These are phyloP conservation scores for Mastigias papua DNA, from an alignment of 30 jellyfish, hydroid and myxozoan genomes.

Conservation along the genomic window DNA sequence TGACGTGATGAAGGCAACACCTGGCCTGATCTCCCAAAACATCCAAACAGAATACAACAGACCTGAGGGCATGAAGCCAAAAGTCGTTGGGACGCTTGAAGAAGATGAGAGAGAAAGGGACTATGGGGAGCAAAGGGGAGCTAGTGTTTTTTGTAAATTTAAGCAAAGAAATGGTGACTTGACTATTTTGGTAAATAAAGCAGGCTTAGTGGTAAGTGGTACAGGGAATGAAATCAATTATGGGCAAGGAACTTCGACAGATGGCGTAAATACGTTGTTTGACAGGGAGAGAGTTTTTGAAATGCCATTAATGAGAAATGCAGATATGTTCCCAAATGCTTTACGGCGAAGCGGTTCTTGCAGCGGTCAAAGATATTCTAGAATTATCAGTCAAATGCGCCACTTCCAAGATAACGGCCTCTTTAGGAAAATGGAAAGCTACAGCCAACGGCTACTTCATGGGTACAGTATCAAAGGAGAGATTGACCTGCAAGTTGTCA, in stretches of 20 bases:
- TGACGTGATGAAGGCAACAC: neutral
- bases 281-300: neutral
- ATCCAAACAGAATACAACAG: too few relatives aligned
- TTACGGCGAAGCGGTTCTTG: conserved; percentile 27
- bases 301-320: neutral
- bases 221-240: neutral
- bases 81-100: neutral
- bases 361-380: neutral
- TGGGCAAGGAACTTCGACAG: neutral
- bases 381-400: neutral
- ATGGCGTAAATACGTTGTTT: neutral
- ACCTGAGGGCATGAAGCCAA: too few relatives aligned
- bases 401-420: conserved; percentile 34
- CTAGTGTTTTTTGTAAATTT: neutral
- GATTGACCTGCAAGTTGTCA: conserved; percentile 36
- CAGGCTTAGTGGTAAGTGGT: neutral
- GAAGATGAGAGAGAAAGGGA: neutral
- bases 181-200: neutral
- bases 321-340: conserved; percentile 25
- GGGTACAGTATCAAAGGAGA: neutral
- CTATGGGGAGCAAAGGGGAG: neutral
- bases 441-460: neutral
- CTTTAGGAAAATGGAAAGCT: neutral
- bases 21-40: neutral
- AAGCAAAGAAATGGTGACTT: neutral